Evolutionary conservation across 64 coral and sea anemone genomes (phyloP).

Genomic region (Montipora cactus): DNA sequence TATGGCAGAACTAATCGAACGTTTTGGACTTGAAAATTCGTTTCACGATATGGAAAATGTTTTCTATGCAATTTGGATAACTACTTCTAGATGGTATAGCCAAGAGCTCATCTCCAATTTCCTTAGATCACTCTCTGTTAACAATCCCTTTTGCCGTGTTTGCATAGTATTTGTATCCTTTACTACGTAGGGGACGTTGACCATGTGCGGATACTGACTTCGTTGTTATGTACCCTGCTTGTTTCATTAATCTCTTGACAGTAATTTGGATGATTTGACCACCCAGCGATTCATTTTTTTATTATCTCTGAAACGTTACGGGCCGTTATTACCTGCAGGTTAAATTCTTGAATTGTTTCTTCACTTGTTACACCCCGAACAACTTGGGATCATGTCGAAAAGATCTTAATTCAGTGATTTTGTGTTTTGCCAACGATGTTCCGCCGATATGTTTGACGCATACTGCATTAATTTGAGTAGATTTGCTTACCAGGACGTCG

Average conservation of each 20-base stretch:
- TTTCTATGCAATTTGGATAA: conserved; percentile 11
- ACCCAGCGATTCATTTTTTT: no score
- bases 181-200: not conserved
- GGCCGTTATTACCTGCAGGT: no score
- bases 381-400: no score
- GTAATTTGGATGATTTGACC: not conserved
- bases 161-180: conserved; percentile 49
- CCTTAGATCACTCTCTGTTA: conserved; percentile 21
- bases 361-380: no score
- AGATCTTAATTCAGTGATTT: no score
- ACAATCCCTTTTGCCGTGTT: conserved; percentile 50
- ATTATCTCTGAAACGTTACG: no score
- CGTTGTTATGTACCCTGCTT: not conserved
- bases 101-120: not conserved
- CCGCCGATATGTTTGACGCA: no score
- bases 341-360: no score
- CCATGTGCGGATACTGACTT: conserved; percentile 20
- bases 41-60: conserved; percentile 21
- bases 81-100: not conserved
- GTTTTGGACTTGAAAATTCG: not conserved
- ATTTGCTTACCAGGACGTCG: no score
- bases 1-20: no score
- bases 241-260: not conserved
- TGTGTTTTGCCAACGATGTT: no score
- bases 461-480: no score